phyloP scores from a whole-genome alignment of 2,888 invertebrate species.

The Branchellion lobata region DNA sequence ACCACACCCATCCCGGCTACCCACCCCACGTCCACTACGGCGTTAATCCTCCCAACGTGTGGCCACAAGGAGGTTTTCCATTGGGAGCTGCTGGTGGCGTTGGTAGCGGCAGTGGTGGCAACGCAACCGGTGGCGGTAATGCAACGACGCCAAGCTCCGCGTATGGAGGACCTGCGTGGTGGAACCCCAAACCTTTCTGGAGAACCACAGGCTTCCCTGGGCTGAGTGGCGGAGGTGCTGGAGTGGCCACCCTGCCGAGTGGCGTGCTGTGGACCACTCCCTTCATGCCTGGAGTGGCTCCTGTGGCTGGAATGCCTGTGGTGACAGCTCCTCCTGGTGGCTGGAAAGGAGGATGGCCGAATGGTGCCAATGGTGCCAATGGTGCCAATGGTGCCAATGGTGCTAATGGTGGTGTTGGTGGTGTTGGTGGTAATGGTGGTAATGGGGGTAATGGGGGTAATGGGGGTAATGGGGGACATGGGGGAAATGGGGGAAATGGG shows the following conservation, averaged over 20 bases:
- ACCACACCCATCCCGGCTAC: no score
- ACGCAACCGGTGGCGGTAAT: neutral
- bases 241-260: neutral
- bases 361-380: no score
- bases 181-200: neutral
- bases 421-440: neutral
- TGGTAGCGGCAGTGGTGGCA: neutral
- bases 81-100: neutral
- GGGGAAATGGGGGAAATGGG: neutral
- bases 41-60: neutral
- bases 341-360: no score
- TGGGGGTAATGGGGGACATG: neutral
- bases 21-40: neutral
- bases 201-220: slow-evolving; percentile 3
- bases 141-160: no score
- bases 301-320: neutral
- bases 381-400: no score
- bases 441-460: neutral
- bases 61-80: slow-evolving; percentile 11
- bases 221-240: neutral
- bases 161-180: neutral
- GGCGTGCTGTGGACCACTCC: neutral
- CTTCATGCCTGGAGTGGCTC: neutral
- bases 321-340: neutral
- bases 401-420: neutral